Evolutionary conservation across 1,140 invertebrate species (phyloP).

Genomic region (Brachionus koreanus): DNA sequence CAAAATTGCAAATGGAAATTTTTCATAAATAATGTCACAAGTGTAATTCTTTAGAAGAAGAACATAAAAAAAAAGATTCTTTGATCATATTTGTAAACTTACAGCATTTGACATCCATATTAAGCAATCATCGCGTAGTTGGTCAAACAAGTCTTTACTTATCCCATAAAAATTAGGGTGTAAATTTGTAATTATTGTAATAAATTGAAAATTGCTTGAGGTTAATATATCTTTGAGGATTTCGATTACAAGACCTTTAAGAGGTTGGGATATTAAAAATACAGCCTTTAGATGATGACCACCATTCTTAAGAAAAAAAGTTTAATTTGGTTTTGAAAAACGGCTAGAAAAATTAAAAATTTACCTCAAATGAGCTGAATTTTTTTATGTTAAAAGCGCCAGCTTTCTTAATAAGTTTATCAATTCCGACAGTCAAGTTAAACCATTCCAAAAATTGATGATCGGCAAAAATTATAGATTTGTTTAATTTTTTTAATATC

Average conservation of each 20-base stretch:
- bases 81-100: not conserved
- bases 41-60: conserved; percentile 37
- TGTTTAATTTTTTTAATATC: conserved; percentile 36
- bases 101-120: conserved; percentile 42
- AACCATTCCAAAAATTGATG: conserved; percentile 39
- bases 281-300: conserved; percentile 20
- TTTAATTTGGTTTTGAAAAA: not conserved
- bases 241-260: conserved; percentile 14
- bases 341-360: not conserved
- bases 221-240: conserved; percentile 4
- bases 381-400: conserved; percentile 37
- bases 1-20: conserved; percentile 32
- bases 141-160: conserved; percentile 20
- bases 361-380: conserved; percentile 41
- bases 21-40: conserved; percentile 41
- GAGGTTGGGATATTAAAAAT: conserved; percentile 23
- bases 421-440: conserved; percentile 2
- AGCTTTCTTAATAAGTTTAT: conserved; percentile 19
- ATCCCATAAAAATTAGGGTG: conserved; percentile 13
- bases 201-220: conserved; percentile 38
- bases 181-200: conserved; percentile 39
- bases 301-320: not conserved
- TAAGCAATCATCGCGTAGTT: conserved; percentile 22
- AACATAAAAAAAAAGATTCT: not conserved
- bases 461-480: conserved; percentile 27